Percentiles rank a stretch among this genome's conserved stretches.
phyloP scores from a whole-genome alignment of 2,797 vertebrate genomes.

The Cheirogaleus major region DNA sequence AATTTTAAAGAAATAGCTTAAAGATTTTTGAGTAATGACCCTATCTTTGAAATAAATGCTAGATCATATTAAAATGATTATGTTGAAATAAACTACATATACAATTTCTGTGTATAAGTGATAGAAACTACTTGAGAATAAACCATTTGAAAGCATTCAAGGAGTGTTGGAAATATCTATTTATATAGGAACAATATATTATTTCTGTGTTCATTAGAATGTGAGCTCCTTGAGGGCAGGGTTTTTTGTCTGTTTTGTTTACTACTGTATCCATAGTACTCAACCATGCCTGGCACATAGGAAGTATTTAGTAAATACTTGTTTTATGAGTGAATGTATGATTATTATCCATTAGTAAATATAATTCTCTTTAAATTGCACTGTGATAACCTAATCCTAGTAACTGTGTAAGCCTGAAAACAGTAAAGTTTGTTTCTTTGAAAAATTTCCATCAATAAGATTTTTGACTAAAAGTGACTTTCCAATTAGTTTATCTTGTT shows the following conservation, averaged over 20 bases:
- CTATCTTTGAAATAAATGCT: constrained; percentile 46
- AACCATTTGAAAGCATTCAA: constrained; percentile 29
- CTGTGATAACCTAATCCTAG: background rate
- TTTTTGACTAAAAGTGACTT: constrained; percentile 50
- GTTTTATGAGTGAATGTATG: background rate
- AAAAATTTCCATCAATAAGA: constrained; percentile 52
- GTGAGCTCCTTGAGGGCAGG: background rate
- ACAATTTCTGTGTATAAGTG: background rate
- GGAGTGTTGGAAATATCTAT: background rate
- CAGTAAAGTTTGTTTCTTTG: background rate
- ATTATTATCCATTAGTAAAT: constrained; percentile 22
- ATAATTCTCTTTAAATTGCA: background rate
- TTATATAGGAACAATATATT: background rate
- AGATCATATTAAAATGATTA: background rate
- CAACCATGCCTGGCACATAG: background rate
- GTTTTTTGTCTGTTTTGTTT: constrained; percentile 22
- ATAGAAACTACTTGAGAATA: constrained; percentile 35
- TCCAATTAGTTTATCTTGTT: constrained; percentile 45
- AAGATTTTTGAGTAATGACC: constrained; percentile 37
- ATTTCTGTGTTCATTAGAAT: background rate
- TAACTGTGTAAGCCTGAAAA: constrained; percentile 38
- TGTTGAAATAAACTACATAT: background rate
- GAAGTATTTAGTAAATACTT: constrained; percentile 46
- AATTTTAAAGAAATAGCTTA: constrained; percentile 36
- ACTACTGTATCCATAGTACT: background rate